A percentile compares a stretch with the other conserved stretches of the same genome.
Evolutionary conservation across 2,113 vertebrate genomes (phyloP).

Genomic region (Osmerus eperlanus): DNA sequence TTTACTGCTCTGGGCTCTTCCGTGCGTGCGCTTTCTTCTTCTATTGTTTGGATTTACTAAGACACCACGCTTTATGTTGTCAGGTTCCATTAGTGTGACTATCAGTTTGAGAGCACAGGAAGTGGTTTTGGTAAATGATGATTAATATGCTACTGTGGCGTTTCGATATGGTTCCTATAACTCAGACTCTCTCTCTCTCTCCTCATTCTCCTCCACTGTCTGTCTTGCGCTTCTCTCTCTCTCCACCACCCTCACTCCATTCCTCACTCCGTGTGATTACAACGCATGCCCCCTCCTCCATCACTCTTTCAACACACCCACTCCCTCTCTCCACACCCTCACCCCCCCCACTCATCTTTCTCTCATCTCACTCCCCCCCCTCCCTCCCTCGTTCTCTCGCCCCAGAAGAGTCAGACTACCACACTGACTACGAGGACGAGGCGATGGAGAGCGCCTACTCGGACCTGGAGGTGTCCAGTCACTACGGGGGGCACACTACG

Average conservation of each 20-base stretch:
- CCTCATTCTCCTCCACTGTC: conserved; percentile 7
- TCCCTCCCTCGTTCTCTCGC: not conserved
- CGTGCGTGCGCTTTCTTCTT: no score
- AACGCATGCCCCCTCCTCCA: not conserved
- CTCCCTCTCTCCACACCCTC: not conserved
- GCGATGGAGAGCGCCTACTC: conserved; percentile 74
- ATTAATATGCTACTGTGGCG: not conserved
- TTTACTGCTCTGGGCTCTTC: not conserved
- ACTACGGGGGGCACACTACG: conserved; percentile 65
- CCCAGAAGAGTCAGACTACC: conserved; percentile 90
- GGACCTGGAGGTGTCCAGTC: conserved; percentile 63
- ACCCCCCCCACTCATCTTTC: conserved; percentile 12
- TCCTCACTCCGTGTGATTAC: not conserved
- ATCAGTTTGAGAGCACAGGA: not conserved
- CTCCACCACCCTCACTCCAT: not conserved
- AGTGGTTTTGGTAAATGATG: not conserved
- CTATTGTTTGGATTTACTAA: not conserved
- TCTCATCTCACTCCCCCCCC: conserved; percentile 27
- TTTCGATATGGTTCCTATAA: not conserved
- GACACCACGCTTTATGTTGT: conserved; percentile 7
- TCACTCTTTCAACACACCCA: not conserved
- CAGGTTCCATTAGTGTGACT: conserved; percentile 8
- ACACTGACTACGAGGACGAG: conserved; percentile 91
- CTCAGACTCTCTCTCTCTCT: not conserved
- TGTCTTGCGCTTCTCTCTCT: not conserved